phyloP scores from a whole-genome alignment of 2,797 vertebrate genomes.

The Bryconaethiops microstoma region DNA sequence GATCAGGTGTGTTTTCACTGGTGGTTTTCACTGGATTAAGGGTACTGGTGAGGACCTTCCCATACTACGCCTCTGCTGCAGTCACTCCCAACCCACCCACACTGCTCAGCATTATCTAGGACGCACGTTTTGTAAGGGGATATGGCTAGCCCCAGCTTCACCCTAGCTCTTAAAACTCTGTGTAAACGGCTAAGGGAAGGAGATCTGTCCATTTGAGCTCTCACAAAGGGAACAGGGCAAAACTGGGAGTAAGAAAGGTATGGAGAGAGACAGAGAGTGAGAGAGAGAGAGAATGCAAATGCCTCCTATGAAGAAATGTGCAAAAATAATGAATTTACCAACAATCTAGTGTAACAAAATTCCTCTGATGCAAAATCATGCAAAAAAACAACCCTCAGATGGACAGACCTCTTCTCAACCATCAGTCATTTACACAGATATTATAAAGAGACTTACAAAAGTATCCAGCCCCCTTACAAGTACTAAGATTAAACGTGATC shows the following conservation, averaged over 20 bases:
- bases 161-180: conserved; percentile 47
- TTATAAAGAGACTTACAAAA: no score
- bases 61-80: not conserved
- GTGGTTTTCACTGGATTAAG: conserved; percentile 16
- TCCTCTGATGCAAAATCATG: no score
- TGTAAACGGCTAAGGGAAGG: conserved; percentile 45
- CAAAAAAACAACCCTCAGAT: no score
- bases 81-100: conserved; percentile 15
- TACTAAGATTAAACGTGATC: no score
- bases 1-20: not conserved
- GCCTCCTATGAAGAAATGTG: not conserved
- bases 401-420: no score
- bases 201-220: conserved; percentile 28
- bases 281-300: conserved; percentile 23
- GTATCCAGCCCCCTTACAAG: no score
- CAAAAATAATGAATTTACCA: not conserved
- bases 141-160: conserved; percentile 70
- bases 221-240: not conserved
- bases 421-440: no score
- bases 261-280: conserved; percentile 17
- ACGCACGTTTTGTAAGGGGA: conserved; percentile 70
- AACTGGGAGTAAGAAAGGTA: not conserved
- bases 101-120: conserved; percentile 48
- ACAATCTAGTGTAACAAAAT: not conserved
- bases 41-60: conserved; percentile 23